Conservation (phyloP, 2,113 vertebrate genomes). For the Piaya cayana region DNA sequence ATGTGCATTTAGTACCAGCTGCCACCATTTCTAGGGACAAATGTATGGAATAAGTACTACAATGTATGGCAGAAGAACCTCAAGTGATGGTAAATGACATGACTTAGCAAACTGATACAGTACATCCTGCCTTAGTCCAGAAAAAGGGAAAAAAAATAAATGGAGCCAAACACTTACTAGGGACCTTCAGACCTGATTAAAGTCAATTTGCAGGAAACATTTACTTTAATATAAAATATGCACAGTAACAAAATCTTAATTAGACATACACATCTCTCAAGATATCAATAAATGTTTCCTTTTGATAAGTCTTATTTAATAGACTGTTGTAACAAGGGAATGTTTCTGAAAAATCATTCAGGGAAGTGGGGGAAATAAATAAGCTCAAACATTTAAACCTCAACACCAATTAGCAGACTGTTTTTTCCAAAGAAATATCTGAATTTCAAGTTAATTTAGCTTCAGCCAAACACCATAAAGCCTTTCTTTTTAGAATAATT, state of each 20-base stretch:
- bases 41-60: not conserved
- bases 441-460: constrained; percentile 57
- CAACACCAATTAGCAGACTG: constrained; percentile 67
- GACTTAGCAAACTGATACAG: not conserved
- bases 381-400: constrained; percentile 67
- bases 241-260: constrained; percentile 65
- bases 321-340: constrained; percentile 58
- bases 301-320: constrained; percentile 73
- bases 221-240: constrained; percentile 65
- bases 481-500: not conserved
- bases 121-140: not conserved
- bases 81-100: not conserved
- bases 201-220: constrained; percentile 48
- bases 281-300: constrained; percentile 75
- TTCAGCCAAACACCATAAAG: constrained; percentile 19
- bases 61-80: not conserved
- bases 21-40: not conserved
- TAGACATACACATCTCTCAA: constrained; percentile 65
- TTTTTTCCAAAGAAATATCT: constrained; percentile 46
- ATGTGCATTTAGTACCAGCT: not conserved
- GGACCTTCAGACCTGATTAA: constrained; percentile 51
- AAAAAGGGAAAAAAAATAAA: not conserved
- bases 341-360: constrained; percentile 63
- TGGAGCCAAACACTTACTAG: not conserved
- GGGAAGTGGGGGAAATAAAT: constrained; percentile 68